Conservation (phyloP, 1,140 invertebrate genomes). For the Neodiprion lecontei region DNA sequence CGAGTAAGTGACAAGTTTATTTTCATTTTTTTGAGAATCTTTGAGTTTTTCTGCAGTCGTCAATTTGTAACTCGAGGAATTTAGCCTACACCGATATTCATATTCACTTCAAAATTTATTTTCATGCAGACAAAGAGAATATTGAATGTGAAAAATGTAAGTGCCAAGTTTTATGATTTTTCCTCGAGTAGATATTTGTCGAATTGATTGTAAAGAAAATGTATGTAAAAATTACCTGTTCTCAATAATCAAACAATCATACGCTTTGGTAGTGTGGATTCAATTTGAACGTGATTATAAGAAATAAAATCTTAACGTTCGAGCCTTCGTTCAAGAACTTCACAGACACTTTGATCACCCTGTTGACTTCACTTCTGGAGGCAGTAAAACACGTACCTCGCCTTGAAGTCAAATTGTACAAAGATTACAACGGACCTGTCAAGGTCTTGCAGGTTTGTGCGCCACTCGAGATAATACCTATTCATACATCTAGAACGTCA, state of each 20-base stretch:
- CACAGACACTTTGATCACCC: slow-evolving; percentile 70
- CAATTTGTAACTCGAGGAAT: slow-evolving; percentile 9
- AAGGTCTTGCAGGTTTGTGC: slow-evolving; percentile 57
- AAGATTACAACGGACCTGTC: slow-evolving; percentile 56
- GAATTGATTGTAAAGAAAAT: not conserved
- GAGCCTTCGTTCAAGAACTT: slow-evolving; percentile 83
- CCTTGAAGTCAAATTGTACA: slow-evolving; percentile 73
- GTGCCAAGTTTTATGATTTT: slow-evolving; percentile 1
- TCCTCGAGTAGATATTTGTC: not conserved
- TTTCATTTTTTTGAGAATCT: not conserved
- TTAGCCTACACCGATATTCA: not conserved
- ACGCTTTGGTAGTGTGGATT: slow-evolving; percentile 79
- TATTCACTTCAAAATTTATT: slow-evolving; percentile 13
- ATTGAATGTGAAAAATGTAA: slow-evolving; percentile 25
- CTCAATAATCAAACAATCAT: slow-evolving; percentile 21
- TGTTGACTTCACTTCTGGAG: slow-evolving; percentile 76
- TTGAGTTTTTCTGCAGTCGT: not conserved
- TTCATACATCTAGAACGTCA: not conserved
- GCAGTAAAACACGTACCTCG: slow-evolving; percentile 72
- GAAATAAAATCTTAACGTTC: slow-evolving; percentile 75
- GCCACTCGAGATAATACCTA: too few relatives aligned
- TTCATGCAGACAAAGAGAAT: slow-evolving; percentile 32
- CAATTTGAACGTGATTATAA: slow-evolving; percentile 72
- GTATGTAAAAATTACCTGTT: slow-evolving; percentile 3
- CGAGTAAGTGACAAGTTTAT: slow-evolving; percentile 64